Conservation (phyloP, 2,888 invertebrate species). For the Folsomia candida region DNA sequence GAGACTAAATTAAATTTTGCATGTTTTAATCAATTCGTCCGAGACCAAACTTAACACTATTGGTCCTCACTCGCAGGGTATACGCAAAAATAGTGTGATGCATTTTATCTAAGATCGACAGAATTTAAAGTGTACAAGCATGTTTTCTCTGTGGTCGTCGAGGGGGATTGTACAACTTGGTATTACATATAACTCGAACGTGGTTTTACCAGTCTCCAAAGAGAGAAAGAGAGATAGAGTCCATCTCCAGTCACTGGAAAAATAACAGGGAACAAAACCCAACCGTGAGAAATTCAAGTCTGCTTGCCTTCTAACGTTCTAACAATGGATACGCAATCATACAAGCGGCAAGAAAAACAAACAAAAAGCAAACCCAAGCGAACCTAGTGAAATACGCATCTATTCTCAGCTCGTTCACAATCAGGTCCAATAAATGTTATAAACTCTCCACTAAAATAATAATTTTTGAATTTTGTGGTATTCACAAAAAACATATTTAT, state of each 20-base stretch:
- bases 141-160: no score
- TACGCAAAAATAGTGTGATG: background rate
- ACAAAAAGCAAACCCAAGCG: background rate
- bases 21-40: no score
- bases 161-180: no score
- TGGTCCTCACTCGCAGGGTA: no score
- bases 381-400: background rate
- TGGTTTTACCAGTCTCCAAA: no score
- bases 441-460: background rate
- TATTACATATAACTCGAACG: no score
- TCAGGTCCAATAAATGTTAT: background rate
- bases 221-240: no score
- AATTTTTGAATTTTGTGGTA: background rate
- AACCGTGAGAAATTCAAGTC: conserved; percentile 20
- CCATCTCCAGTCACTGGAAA: conserved; percentile 17
- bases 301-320: background rate
- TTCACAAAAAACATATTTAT: background rate
- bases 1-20: no score
- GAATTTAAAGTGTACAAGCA: no score
- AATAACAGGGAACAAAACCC: conserved; percentile 15
- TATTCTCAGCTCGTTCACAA: background rate
- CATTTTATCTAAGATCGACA: background rate
- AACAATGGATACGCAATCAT: background rate
- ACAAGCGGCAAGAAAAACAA: conserved; percentile 5
- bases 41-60: no score